Evolutionary conservation across 2,113 vertebrate species (phyloP), one percentile per base, ranked within the genome.

Genomic region (Sapajus apella): DNA sequence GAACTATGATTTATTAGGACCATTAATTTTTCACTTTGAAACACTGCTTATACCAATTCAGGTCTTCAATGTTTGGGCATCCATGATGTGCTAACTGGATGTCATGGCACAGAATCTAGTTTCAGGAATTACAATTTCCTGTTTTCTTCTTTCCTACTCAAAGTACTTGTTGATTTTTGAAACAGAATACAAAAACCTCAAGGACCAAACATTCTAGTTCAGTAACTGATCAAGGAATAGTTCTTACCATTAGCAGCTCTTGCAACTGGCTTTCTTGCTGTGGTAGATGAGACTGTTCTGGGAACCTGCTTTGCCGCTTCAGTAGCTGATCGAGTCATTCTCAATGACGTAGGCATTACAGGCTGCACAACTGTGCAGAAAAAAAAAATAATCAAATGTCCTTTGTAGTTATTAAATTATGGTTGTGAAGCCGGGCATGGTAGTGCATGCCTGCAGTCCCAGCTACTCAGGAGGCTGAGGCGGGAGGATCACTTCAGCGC

Each of bases 251-350:
- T 40, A 25, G 77, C 11, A 68, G 72, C 81, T 89, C 92, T 96
- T 21, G 81, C 10, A n/a, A 72, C 61, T 45, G 92, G 92, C 47
- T 79, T 97, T 89, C 76, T 93, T 52, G 47, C 30, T 80, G 43
- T 17, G 35, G 84, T 55, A 23, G 95, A 81, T 0, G 80, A 61
- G 40, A 94, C 20, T 21, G 97, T 35, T 90, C 83, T 97, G 55
- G 80, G 43, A 61, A 47, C 8, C 92, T 98, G 98, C n/a, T 96
- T 98, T 21, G 98, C 91, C 32, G 96, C 94, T 68, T 97, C 94
- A 43, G 98, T 2, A 0, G 98, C 96, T 32, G 98, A 97, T 97
- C 98, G 98, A 77, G 98, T 98, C n/a, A 97, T 45, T 96, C 98
- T 98, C 76, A 80, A 8, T 2, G 94, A 83, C 3, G 50, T 1